Evolutionary conservation across 1,140 invertebrate species (phyloP), one percentile per base, ranked within the genome.

Genomic region (Philotrypesis tridentata): DNA sequence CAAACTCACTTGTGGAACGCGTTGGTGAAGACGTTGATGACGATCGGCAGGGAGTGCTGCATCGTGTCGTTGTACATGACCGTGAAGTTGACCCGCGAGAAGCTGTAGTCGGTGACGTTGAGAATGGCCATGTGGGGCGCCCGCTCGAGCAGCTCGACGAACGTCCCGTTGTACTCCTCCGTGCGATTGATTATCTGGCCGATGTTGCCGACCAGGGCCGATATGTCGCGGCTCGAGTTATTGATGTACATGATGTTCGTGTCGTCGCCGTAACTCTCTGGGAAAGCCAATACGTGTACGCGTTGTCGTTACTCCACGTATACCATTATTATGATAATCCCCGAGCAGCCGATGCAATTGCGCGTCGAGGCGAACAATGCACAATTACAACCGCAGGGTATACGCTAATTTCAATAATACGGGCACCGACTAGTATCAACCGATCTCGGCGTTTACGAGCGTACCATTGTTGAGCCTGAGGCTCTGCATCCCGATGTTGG

Each of bases 31-130:
- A 96, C 88, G 88, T 96, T 96, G 37, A 97, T 91, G 21, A 96
- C 90, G 72, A 96, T 94, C 1, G 96, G 96, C 82, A 97, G 91
- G 55, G 95, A 95, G 91, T 97, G 96, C 63, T 95, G 93, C 86
- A 94, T 94, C 0, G 96, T 96, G 86, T 96, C 95, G 87, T 97
- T 97, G 91, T 96, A 97, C 75, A 95, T 92, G 40, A 95, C 90
- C n/a, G 93, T 94, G 83, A 95, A 92, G 65, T 90, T 87, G 37
- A 94, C 92, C 73, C 91, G 91, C 0, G 91, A 87, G 31, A 92
- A 72, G 73, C 92, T 88, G 82, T 93, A 94, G 8, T 92, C 89
- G 48, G 91, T 93, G 12, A 96, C 89, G 87, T 94, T 94, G 61
- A 95, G 92, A 23, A 93, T 94, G 25, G 93, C 95, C 90, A 95